Base-by-base conservation (phyloP, 1,140 invertebrate genomes). In the Drosophila tsacasi region DNA sequence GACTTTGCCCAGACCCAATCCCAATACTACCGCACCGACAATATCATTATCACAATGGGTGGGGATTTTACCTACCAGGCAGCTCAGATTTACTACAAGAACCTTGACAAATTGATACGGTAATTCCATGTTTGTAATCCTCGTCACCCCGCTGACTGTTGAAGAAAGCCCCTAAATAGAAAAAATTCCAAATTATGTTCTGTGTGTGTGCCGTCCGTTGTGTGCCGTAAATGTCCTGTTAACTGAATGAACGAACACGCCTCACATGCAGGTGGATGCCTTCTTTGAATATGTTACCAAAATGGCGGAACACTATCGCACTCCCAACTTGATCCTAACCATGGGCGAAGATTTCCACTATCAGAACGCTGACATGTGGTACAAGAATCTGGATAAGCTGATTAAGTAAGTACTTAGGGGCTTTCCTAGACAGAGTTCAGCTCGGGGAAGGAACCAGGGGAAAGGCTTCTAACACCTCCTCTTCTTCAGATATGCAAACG, bases 331-430 rank as follows among this genome's bases (percentile, higher is more conserved):
- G 12, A 94, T 98, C 52, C 93, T 98, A 54, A 92, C 97, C 0
- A 99, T 99, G 98, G 98, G 98, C 1, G 96, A 96, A 76, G 98
- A 99, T 94, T 99, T 99, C 91, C 95, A 96, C 76, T 99, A 98
- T 93, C 96, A 97, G 83, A 95, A 97, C 89, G 98, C 98, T 1
- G 93, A 95, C 79, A 95, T 95, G 92, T 98, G 97, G 96, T 99
- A 95, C 90, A 95, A 94, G 75, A 98, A 99, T 93, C 91, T 98
- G 91, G 98, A 99, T 87, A 97, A 97, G 87, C 94, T 98, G 17
- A 98, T 98, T 83, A 94, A 95, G 97, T 97, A 94, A 95, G 94
- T 93, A 57, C 21, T 39, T 57, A 62, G 76, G 61, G 79, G 79
- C 86, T 89, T 90, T 84, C 74, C 69, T 76, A 83, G 54, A 76